Conservation (phyloP, 2,888 invertebrate genomes). For the Schizaphis graminum region DNA sequence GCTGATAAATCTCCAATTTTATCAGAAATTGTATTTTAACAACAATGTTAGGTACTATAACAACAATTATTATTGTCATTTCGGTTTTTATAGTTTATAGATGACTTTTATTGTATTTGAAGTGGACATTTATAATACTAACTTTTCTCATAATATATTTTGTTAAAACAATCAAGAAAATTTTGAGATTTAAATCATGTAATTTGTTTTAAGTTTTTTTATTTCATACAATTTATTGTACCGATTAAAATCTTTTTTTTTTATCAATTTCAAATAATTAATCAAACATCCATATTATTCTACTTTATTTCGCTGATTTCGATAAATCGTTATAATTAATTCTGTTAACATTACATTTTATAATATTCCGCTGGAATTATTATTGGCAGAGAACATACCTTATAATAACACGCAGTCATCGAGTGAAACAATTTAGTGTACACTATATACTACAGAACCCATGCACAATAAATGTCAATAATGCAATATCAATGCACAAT, state of each 20-base stretch:
- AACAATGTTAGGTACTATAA: neutral
- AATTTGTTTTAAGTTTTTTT: neutral
- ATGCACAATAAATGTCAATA: neutral
- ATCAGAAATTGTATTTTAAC: neutral
- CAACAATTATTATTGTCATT: neutral
- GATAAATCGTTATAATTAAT: neutral
- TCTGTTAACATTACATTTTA: neutral
- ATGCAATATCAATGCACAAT: neutral
- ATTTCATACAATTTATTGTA: neutral
- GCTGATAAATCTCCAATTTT: neutral
- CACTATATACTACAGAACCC: neutral
- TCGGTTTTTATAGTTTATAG: neutral
- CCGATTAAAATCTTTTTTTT: neutral
- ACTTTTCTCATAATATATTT: neutral
- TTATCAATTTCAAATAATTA: neutral
- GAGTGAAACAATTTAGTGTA: neutral
- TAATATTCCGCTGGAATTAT: neutral
- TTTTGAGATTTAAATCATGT: neutral
- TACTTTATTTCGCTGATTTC: neutral
- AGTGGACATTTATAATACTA: neutral
- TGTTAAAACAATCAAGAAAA: neutral
- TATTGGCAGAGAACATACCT: neutral
- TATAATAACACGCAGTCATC: neutral
- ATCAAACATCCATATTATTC: neutral
- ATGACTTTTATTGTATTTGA: neutral